Percentiles rank a stretch among this genome's conserved stretches.
Conservation (phyloP, 2,797 vertebrate species). For the Botia kubotai region DNA sequence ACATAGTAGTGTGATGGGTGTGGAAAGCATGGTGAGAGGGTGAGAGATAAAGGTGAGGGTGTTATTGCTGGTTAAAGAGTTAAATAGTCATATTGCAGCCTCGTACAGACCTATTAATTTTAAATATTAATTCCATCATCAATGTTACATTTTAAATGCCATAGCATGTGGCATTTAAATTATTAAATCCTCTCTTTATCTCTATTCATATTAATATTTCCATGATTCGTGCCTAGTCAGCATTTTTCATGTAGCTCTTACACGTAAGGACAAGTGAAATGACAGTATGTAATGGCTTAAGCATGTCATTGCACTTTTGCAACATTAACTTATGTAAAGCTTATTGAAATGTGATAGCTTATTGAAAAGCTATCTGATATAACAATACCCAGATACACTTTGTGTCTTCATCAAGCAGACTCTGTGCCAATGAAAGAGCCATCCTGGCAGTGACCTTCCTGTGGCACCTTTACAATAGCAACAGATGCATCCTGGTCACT, state of each 20-base stretch:
- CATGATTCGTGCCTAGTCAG: background rate
- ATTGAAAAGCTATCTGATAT: too few relatives aligned
- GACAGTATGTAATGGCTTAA: background rate
- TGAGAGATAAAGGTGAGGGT: constrained; percentile 53
- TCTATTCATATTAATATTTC: too few relatives aligned
- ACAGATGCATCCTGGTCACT: constrained; percentile 45
- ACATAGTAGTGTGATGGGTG: constrained; percentile 55
- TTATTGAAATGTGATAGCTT: too few relatives aligned
- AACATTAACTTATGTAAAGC: too few relatives aligned
- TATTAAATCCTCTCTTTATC: background rate
- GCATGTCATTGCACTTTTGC: too few relatives aligned
- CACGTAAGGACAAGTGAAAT: background rate
- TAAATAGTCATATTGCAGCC: too few relatives aligned
- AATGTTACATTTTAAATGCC: too few relatives aligned
- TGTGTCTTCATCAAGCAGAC: background rate
- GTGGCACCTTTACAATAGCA: constrained; percentile 30
- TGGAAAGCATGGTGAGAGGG: constrained; percentile 42
- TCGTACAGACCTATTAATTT: too few relatives aligned
- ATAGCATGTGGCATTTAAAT: background rate
- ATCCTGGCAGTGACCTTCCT: constrained; percentile 28
- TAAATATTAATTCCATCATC: too few relatives aligned
- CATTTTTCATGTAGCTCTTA: background rate
- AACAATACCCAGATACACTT: background rate
- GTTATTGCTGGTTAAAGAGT: constrained; percentile 59
- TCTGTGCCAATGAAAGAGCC: background rate